Percentiles rank a stretch among this genome's conserved stretches.
phyloP scores from a whole-genome alignment of 2,888 invertebrate genomes.

The Cerceris rybyensis region DNA sequence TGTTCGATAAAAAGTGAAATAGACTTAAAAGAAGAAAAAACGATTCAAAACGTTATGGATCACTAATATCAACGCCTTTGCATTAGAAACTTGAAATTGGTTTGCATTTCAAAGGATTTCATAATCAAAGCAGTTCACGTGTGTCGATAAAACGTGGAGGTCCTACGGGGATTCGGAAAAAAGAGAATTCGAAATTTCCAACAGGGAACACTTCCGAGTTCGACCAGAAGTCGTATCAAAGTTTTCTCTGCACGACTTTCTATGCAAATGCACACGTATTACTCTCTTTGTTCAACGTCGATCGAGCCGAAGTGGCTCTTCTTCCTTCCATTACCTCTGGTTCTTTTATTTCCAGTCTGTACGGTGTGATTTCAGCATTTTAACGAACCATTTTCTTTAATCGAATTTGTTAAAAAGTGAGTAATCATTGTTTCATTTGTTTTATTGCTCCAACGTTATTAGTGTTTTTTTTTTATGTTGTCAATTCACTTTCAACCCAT shows the following conservation, averaged over 20 bases:
- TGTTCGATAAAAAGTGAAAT: no score
- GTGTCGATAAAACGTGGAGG: background rate
- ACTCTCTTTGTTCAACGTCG: background rate
- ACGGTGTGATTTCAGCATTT: background rate
- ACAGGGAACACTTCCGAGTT: background rate
- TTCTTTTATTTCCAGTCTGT: background rate
- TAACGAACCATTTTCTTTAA: no score
- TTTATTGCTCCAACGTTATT: no score
- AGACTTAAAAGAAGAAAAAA: no score
- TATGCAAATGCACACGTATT: background rate
- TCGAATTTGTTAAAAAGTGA: no score
- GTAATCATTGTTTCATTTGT: no score
- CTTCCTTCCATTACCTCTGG: conserved; percentile 1
- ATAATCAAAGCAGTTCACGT: background rate
- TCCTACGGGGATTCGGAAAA: background rate
- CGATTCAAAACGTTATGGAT: no score
- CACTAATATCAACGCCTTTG: no score
- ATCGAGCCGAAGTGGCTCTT: conserved; percentile 9
- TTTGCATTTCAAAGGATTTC: no score
- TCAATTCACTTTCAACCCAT: no score
- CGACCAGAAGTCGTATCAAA: background rate
- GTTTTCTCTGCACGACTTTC: conserved; percentile 6
- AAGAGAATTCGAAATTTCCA: conserved; percentile 6
- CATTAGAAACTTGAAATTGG: no score
- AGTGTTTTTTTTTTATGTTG: no score